Conservation (phyloP, 2,797 vertebrate genomes). For the Tinamus major region DNA sequence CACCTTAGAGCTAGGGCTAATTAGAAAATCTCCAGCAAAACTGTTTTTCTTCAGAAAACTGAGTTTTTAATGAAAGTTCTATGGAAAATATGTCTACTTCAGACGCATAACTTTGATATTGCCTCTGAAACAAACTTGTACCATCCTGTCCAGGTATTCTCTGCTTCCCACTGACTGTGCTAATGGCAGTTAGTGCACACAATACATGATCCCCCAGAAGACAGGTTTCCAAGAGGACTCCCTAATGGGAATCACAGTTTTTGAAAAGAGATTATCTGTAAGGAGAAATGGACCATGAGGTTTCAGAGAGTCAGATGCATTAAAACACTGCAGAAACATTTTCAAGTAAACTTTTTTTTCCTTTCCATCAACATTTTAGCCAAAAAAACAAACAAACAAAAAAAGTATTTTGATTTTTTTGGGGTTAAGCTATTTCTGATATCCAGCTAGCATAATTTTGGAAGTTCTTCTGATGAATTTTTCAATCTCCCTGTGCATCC, state of each 20-base stretch:
- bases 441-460: not conserved
- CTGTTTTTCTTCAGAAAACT: not conserved
- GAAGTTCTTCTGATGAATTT: slow-evolving; percentile 19
- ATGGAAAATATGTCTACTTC: not conserved
- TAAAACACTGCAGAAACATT: not conserved
- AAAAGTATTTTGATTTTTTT: not conserved
- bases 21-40: not conserved
- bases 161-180: not conserved
- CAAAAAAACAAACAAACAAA: not conserved
- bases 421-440: not conserved
- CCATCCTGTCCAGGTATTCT: not conserved
- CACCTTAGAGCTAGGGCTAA: not conserved
- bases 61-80: not conserved
- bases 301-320: not conserved
- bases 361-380: not conserved
- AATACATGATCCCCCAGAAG: not conserved
- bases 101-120: not conserved
- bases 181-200: not conserved
- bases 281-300: not conserved
- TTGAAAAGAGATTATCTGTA: not conserved
- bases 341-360: not conserved
- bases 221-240: not conserved
- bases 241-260: not conserved
- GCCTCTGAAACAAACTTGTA: not conserved
- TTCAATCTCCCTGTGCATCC: slow-evolving; percentile 13